Conservation (phyloP, 2,888 invertebrate genomes). For the Drosophila birchii region DNA sequence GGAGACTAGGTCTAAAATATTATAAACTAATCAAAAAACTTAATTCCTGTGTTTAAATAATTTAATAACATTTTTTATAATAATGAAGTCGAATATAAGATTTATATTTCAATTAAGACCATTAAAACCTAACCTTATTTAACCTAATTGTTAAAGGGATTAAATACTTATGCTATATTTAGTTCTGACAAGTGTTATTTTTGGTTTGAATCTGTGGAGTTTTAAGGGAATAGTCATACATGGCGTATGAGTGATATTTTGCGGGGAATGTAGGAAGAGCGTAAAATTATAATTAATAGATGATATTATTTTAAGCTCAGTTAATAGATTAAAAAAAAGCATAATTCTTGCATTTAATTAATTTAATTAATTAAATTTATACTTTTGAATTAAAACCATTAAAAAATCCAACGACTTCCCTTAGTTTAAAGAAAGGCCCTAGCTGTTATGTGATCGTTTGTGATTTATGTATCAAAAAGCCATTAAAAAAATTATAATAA, state of each 20-base stretch:
- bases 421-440: background rate
- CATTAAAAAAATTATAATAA: conserved; percentile 35
- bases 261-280: background rate
- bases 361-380: background rate
- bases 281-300: background rate
- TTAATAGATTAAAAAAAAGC: too few relatives aligned
- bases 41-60: background rate
- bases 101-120: background rate
- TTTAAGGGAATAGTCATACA: background rate
- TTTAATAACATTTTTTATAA: background rate
- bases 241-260: conserved; percentile 13
- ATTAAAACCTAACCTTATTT: background rate
- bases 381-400: background rate
- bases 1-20: background rate
- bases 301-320: too few relatives aligned
- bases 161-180: too few relatives aligned
- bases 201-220: too few relatives aligned
- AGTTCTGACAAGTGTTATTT: too few relatives aligned
- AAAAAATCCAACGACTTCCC: conserved; percentile 2
- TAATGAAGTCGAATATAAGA: too few relatives aligned
- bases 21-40: background rate
- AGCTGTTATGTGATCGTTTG: conserved; percentile 25
- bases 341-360: background rate
- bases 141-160: too few relatives aligned
- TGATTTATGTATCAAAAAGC: conserved; percentile 39